Base-by-base conservation (phyloP, 2,888 invertebrate species). In the Tenthredo notha region DNA sequence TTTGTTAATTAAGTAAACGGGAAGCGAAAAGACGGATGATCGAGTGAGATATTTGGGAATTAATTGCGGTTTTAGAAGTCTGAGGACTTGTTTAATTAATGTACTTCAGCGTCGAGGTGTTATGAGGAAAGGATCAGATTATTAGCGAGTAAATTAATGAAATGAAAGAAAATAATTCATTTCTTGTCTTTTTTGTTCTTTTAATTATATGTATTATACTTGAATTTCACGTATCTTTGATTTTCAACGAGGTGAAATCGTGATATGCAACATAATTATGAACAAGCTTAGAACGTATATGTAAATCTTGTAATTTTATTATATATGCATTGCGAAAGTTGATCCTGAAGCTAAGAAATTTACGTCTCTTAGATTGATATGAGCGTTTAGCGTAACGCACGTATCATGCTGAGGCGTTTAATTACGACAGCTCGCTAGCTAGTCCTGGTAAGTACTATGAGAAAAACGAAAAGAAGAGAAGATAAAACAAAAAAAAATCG, bases 361-460 rank as follows among this genome's bases (percentile, higher is more conserved):
- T 25, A 61, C 50, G 37, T 40, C 21, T 61, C 21, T 33, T 33
- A 21, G 61, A 80, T 80, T 61, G 58, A 80, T 80, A 80, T 80
- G 80, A 61, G 40, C 80, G 80, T 58, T 61, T 61, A 80, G 40
- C 15, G 40, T 80, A 80, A 80, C 61, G 61, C 21, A 40, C 37
- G 40, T 61, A 80, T 80, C 61, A 61, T 40, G 58, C 61, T 37
- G 80, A 80, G 80, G 37, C 61, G 61, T 80, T 80, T 61, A 80
- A 80, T 80, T 80, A 80, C 58, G 40, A 61, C 80, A 80, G 61
- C 61, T 58, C 18, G 18, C 15, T 18, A 25, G 25, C 29, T 47
- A 10, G 29, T n/a, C 21, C 15, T 7, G 18, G 29, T 77, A 18
- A 33, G 54, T 25, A 54, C 3, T 9, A 72, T 72, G 2, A 40